Conservation (phyloP, 2,888 invertebrate species). For the Apodemia hepburni region DNA sequence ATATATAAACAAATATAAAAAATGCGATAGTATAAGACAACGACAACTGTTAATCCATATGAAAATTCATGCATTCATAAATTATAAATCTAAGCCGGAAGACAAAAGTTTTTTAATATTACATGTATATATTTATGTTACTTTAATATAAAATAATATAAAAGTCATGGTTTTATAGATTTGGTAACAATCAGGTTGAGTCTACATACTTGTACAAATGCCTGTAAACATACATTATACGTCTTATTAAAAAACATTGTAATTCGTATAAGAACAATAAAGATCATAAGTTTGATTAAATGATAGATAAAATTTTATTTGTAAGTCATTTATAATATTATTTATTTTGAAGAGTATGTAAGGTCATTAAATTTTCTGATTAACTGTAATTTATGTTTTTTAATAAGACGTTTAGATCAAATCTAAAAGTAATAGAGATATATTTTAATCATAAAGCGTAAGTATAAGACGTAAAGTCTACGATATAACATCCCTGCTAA, state of each 20-base stretch:
- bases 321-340: no score
- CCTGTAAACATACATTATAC: conserved; percentile 4
- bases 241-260: conserved; percentile 1
- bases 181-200: conserved; percentile 40
- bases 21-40: conserved; percentile 20
- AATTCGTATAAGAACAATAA: not conserved
- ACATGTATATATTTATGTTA: conserved; percentile 19
- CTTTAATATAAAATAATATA: conserved; percentile 42
- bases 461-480: not conserved
- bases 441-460: conserved; percentile 2
- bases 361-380: not conserved
- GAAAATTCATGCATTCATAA: not conserved
- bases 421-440: conserved; percentile 6
- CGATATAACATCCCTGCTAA: conserved; percentile 14
- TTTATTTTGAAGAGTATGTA: no score
- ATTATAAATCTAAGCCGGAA: conserved; percentile 18
- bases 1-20: conserved; percentile 11
- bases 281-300: not conserved
- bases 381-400: not conserved
- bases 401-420: conserved; percentile 8
- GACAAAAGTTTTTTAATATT: conserved; percentile 17
- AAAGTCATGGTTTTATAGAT: conserved; percentile 56
- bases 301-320: no score
- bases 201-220: conserved; percentile 12
- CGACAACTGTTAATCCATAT: conserved; percentile 13